Percentiles rank a stretch among this genome's conserved stretches.
Conservation (phyloP, 2,888 invertebrate species). For the Plagiodera versicolora region DNA sequence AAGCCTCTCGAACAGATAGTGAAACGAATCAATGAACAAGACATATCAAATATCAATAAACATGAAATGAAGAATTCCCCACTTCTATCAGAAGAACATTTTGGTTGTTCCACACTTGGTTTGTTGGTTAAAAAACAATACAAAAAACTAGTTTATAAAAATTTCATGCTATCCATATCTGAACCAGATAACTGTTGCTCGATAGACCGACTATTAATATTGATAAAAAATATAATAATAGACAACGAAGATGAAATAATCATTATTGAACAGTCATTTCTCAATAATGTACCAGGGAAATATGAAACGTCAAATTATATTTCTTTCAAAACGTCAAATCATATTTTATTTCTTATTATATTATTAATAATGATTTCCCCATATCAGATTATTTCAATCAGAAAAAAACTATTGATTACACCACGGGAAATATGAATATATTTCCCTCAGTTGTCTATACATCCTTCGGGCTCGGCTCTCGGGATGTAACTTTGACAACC, state of each 20-base stretch:
- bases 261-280: conserved; percentile 5
- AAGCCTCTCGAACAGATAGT: conserved; percentile 11
- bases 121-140: conserved; percentile 8
- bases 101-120: conserved; percentile 8
- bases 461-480: too few relatives aligned
- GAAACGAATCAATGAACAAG: conserved; percentile 12
- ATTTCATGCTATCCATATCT: conserved; percentile 9
- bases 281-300: not conserved
- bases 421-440: too few relatives aligned
- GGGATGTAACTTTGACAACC: too few relatives aligned
- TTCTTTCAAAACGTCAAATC: too few relatives aligned
- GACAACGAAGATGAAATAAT: conserved; percentile 3
- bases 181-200: conserved; percentile 15
- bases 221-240: conserved; percentile 6
- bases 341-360: too few relatives aligned
- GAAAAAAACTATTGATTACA: too few relatives aligned
- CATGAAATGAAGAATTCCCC: conserved; percentile 6
- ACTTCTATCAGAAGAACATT: conserved; percentile 14
- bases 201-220: not conserved
- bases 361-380: too few relatives aligned
- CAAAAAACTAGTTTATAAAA: not conserved
- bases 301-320: too few relatives aligned
- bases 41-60: conserved; percentile 8
- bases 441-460: too few relatives aligned
- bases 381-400: too few relatives aligned